These are phyloP conservation scores for Pollimyrus isidori DNA, from an alignment of 2,113 vertebrate genomes.

Conservation along the genomic window DNA sequence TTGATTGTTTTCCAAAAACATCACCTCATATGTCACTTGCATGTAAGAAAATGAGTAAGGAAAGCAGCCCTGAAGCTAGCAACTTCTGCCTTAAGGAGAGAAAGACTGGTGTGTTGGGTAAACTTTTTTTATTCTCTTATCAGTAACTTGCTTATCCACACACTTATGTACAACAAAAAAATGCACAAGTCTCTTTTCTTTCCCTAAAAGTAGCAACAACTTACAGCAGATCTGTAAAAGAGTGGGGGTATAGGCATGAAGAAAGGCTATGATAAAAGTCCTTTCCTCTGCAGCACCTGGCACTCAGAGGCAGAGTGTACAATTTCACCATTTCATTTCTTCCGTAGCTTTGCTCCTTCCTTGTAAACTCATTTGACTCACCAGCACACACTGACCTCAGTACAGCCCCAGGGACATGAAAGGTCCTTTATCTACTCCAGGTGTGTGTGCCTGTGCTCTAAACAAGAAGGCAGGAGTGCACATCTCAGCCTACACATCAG, in stretches of 20 bases:
- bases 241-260: background rate
- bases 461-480: background rate
- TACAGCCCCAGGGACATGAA: background rate
- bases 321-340: constrained; percentile 4
- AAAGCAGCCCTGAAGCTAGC: background rate
- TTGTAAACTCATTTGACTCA: constrained; percentile 13
- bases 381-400: background rate
- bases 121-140: background rate
- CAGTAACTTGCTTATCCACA: background rate
- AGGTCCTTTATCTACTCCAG: constrained; percentile 11
- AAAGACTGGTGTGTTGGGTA: background rate
- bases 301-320: background rate
- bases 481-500: background rate
- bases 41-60: background rate
- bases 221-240: background rate
- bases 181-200: background rate
- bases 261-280: background rate
- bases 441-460: background rate
- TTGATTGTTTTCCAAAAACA: background rate
- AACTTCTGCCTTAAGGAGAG: background rate
- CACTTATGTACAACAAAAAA: background rate
- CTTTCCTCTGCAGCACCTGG: background rate
- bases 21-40: background rate
- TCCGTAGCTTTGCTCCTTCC: background rate
- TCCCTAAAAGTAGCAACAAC: background rate